Evolutionary conservation across 92 coral and sea anemone species (phyloP), one percentile per base, ranked within the genome.

Genomic region (Parazoanthus darwini): DNA sequence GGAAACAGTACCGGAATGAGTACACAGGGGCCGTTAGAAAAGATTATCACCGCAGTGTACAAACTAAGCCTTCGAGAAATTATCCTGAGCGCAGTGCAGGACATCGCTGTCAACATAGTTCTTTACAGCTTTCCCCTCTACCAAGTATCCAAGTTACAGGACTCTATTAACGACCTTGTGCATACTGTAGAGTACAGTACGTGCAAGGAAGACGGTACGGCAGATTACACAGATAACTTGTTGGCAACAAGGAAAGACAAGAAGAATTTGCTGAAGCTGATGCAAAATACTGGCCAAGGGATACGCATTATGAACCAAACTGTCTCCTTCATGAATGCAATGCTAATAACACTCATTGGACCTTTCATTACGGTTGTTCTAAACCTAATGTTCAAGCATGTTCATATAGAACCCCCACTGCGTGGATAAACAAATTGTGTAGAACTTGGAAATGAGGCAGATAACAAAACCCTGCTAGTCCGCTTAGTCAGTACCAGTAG

Each of bases 341-440:
- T 89, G 77, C 70, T 83, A 0, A 9, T 89, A 63, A 89, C 91
- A 8, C 72, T 82, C 18, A n/a, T 83, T 23, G 88, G 85, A 4
- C 91, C 91, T 38, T 89, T 83, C 33, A 65, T 77, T 25, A 76
- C 86, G 4, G 78, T 89, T 59, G 85, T 89, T 35, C 54, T 65
- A 6, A 89, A 89, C 39, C 29, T 89, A 3, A 89, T 89, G 91
- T 89, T 89, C 6, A 89, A 89, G 26, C 91, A 89, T 66, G 74
- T 89, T 65, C 88, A 89, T 10, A 76, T 89, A 5, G 73, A 29
- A 4, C 85, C 85, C 58, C 85, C 66, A 36, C 33, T 50, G 85
- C 37, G 71, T 18, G 39, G 72, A 63, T 80, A 29, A 50, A 46
- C 4, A 63, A 5, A 51, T 10, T 20, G 59, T 80, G 85, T 36